Percentiles rank a stretch among this genome's conserved stretches.
These are phyloP conservation scores for Rhagonycha lutea DNA, from an alignment of 2,888 invertebrate species.

Conservation along the genomic window DNA sequence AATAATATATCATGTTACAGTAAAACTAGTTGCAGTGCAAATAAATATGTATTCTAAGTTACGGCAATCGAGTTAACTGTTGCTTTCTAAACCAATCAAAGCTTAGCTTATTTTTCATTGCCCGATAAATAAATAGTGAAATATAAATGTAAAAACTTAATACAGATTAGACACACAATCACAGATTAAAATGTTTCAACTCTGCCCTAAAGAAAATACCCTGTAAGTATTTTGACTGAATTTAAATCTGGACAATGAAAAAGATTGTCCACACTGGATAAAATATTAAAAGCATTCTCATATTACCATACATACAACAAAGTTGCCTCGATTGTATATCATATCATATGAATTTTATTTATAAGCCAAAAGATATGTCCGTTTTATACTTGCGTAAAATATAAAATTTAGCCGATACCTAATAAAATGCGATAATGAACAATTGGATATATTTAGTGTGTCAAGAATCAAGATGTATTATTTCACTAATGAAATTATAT, in stretches of 20 bases:
- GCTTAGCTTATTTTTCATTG: neutral
- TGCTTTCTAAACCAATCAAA: neutral
- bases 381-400: neutral
- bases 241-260: neutral
- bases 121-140: neutral
- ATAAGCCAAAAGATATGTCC: neutral
- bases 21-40: neutral
- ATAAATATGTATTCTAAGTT: neutral
- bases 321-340: neutral
- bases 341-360: neutral
- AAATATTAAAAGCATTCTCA: neutral
- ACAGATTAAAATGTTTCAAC: neutral
- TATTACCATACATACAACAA: neutral
- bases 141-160: neutral
- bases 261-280: neutral
- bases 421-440: neutral
- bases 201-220: neutral
- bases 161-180: neutral
- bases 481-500: slow-evolving; percentile 1
- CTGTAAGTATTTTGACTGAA: neutral
- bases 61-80: neutral
- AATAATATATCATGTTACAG: neutral
- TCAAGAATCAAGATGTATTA: neutral
- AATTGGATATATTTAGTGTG: neutral
- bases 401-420: neutral